Conservation (phyloP, 2,888 invertebrate genomes). For the Macaria notata region DNA sequence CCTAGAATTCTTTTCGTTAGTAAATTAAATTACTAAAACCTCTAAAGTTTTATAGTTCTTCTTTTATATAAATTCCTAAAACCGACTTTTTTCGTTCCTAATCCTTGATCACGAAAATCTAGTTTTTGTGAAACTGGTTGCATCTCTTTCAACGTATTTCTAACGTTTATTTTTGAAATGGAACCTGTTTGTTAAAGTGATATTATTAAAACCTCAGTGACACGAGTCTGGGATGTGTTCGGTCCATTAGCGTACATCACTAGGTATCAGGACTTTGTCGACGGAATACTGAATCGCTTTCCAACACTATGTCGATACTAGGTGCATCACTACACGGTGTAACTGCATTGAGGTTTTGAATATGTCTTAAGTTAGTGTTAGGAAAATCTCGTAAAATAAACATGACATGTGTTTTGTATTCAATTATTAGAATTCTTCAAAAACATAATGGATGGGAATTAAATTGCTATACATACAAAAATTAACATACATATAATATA, state of each 20-base stretch:
- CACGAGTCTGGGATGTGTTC: conserved; percentile 41
- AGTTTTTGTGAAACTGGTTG: conserved; percentile 28
- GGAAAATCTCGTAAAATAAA: too few species aligned
- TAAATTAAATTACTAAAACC: too few species aligned
- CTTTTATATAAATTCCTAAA: not conserved
- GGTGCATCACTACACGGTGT: not conserved
- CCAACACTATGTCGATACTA: conserved; percentile 55
- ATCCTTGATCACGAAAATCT: conserved; percentile 33
- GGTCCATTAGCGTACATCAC: conserved; percentile 74
- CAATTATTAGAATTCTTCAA: too few species aligned
- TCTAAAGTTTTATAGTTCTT: conserved; percentile 1
- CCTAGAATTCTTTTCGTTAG: not conserved
- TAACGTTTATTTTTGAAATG: conserved; percentile 14
- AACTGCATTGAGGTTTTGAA: not conserved
- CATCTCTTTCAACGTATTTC: conserved; percentile 26
- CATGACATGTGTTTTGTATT: too few species aligned
- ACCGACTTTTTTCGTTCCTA: conserved; percentile 3
- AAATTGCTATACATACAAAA: too few species aligned
- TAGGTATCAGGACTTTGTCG: conserved; percentile 48
- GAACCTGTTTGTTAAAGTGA: conserved; percentile 1
- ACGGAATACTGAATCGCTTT: conserved; percentile 56
- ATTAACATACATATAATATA: too few species aligned
- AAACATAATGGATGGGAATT: too few species aligned
- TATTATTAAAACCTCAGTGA: conserved; percentile 2
- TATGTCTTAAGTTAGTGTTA: too few species aligned